Evolutionary conservation across 2,113 vertebrate species (phyloP), one percentile per base, ranked within the genome.

Genomic region (Irena cyanogastra): DNA sequence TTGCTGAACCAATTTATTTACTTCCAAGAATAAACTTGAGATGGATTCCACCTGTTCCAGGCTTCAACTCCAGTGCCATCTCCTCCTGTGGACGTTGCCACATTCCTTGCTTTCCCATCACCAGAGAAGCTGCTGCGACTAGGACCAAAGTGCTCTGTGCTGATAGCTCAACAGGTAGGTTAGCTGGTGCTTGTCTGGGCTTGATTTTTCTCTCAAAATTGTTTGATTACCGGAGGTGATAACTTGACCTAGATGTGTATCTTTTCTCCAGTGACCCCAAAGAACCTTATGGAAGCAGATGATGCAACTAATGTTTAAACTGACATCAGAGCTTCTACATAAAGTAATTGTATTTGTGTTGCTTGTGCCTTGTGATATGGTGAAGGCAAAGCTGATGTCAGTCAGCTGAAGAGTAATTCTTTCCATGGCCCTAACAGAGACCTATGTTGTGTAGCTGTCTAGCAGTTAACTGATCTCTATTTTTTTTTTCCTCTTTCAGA

Each of bases 101-200:
- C 98, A 0, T 99, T 99, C 96, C 98, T 99, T 93, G 98, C 98
- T 87, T 99, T 99, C 82, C 99, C 99, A 1, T 99, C 99, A 3
- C 98, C 99, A 3, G 99, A 99, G 91, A 99, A 99, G 91, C 98
- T 99, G 74, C 97, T 99, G 65, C 98, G 98, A 39, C 98, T 99
- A 6, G 99, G 99, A 2, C 97, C 98, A 33, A 98, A 98, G 96
- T 98, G 99, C 57, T 98, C 98, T 1, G 13, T 96, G 54, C 97
- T 99, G 53, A 98, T 99, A 81, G 98, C 98, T 93, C 98, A 99
- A 91, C 98, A 99, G 98, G 99, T 99, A 63, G 74, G 86, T 57
- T 60, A 64, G 23, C 19, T 6, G 1, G 3, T 33, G 45, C 50
- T 53, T 30, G 26, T 59, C 39, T 66, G 47, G 52, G 18, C 39